phyloP scores from a whole-genome alignment of 1,140 invertebrate species.

The Aphis craccivora region DNA sequence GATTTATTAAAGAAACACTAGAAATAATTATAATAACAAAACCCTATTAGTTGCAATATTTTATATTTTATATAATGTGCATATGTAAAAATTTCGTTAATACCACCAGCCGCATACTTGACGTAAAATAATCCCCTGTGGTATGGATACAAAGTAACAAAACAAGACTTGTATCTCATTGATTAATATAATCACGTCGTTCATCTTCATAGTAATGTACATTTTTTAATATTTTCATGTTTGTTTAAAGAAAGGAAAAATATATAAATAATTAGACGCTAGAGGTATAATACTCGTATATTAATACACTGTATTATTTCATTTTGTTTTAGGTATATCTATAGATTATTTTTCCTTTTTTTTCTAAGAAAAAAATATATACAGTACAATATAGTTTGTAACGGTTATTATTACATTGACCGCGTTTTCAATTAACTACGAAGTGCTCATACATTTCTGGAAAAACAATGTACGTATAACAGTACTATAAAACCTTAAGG shows the following conservation, averaged over 20 bases:
- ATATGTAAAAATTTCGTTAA: not conserved
- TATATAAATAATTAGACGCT: not conserved
- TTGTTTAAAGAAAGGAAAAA: not conserved
- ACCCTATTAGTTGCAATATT: not conserved
- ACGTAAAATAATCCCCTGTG: not conserved
- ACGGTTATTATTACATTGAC: not conserved
- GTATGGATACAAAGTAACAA: not conserved
- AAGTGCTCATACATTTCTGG: not conserved
- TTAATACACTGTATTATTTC: not conserved
- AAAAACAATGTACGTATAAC: not conserved
- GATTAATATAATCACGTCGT: not conserved
- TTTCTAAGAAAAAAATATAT: not conserved
- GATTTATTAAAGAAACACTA: not conserved
- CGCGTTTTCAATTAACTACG: not conserved
- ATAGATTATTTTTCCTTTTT: not conserved
- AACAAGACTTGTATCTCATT: not conserved
- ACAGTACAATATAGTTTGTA: not conserved
- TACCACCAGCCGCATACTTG: not conserved
- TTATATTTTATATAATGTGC: not conserved
- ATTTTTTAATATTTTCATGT: not conserved
- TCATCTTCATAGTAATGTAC: not conserved
- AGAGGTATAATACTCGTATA: not conserved
- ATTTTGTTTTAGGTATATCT: too few relatives aligned
- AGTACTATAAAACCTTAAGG: not conserved
- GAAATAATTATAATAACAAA: not conserved